Evolutionary conservation across 2,797 vertebrate species (phyloP).

Genomic region (Cetoscarus ocellatus): DNA sequence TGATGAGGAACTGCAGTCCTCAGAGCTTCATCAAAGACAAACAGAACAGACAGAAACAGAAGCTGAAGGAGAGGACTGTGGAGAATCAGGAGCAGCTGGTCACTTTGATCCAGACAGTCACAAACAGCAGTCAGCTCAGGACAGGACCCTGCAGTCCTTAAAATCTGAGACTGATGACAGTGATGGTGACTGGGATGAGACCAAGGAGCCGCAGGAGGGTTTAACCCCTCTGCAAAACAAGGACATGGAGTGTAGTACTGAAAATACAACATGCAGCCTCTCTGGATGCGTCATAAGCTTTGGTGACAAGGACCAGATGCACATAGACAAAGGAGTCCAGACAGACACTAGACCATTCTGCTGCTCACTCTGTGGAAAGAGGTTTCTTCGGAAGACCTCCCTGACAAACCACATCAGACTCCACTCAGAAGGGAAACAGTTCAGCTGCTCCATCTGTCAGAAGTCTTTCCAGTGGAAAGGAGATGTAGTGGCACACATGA

Average conservation of each 20-base stretch:
- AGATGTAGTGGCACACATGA: too few species aligned
- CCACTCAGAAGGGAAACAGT: too few species aligned
- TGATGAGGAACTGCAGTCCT: constrained; percentile 18
- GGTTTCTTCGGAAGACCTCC: not conserved
- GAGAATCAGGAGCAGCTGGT: not conserved
- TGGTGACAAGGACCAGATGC: constrained; percentile 16
- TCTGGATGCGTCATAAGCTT: constrained; percentile 6
- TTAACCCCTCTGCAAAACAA: not conserved
- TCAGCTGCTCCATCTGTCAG: too few species aligned
- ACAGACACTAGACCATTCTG: constrained; percentile 4
- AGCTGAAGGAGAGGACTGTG: constrained; percentile 3
- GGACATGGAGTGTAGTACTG: not conserved
- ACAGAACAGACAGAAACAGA: not conserved
- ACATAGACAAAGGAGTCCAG: constrained; percentile 19
- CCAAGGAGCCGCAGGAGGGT: not conserved
- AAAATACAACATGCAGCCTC: constrained; percentile 28
- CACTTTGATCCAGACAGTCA: too few species aligned
- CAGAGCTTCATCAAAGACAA: constrained; percentile 5
- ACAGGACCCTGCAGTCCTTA: not conserved
- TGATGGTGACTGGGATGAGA: not conserved
- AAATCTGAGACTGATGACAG: not conserved
- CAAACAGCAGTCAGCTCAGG: too few species aligned
- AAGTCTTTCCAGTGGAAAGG: too few species aligned
- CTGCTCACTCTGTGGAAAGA: constrained; percentile 35
- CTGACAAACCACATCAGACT: too few species aligned